These are phyloP conservation scores for Euplagia quadripunctaria DNA, from an alignment of 2,888 invertebrate species.

Conservation along the genomic window DNA sequence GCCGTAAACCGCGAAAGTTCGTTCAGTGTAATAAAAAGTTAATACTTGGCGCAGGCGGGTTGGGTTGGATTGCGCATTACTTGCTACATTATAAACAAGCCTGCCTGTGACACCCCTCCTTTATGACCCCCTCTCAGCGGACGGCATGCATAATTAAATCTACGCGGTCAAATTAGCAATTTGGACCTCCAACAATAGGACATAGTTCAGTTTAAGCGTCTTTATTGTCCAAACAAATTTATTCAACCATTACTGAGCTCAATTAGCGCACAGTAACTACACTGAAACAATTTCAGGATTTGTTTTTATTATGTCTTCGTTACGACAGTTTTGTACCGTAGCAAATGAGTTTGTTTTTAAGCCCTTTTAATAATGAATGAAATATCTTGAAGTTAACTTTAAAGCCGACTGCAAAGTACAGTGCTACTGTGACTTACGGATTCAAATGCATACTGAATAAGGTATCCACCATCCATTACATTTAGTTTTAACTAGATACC, in stretches of 20 bases:
- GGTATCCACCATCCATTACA: no score
- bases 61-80: conserved; percentile 81
- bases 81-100: conserved; percentile 86
- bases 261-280: conserved; percentile 72
- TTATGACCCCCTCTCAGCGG: conserved; percentile 78
- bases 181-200: conserved; percentile 82
- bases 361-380: conserved; percentile 58
- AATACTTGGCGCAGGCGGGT: conserved; percentile 76
- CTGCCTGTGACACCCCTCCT: conserved; percentile 82
- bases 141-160: conserved; percentile 87
- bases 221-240: conserved; percentile 83
- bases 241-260: conserved; percentile 79
- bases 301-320: conserved; percentile 68
- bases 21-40: conserved; percentile 84
- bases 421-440: conserved; percentile 47
- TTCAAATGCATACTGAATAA: conserved; percentile 10
- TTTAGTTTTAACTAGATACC: no score
- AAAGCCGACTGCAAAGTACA: conserved; percentile 34
- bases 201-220: conserved; percentile 83
- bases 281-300: conserved; percentile 59
- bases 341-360: conserved; percentile 52
- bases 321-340: conserved; percentile 54
- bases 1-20: conserved; percentile 79
- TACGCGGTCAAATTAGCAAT: conserved; percentile 86
- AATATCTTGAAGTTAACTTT: conserved; percentile 53